A percentile compares a stretch with the other conserved stretches of the same genome.
Conservation (phyloP, 2,888 invertebrate genomes). For the Tholera decimalis region DNA sequence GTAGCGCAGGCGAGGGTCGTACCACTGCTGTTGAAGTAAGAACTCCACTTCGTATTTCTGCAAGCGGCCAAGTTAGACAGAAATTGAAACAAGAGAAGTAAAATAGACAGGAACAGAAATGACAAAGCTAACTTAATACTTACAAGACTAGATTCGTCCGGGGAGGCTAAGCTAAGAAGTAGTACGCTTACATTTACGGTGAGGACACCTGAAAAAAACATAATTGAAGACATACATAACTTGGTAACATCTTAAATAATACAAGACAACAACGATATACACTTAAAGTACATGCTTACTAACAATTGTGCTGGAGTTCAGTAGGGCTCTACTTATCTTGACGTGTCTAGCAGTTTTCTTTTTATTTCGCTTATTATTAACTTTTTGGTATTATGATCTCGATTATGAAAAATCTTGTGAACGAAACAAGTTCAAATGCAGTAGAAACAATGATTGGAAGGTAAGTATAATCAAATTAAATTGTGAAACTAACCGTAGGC, state of each 20-base stretch:
- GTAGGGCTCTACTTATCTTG: constrained; percentile 42
- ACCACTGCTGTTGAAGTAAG: constrained; percentile 98
- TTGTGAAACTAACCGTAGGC: constrained; percentile 44
- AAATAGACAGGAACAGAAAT: constrained; percentile 22
- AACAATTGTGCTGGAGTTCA: constrained; percentile 66
- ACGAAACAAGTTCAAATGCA: constrained; percentile 34
- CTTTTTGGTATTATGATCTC: constrained; percentile 23
- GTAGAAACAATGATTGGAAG: constrained; percentile 48
- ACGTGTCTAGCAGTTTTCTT: constrained; percentile 47
- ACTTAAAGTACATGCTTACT: constrained; percentile 66
- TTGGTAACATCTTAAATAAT: constrained; percentile 38
- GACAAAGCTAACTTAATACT: constrained; percentile 82
- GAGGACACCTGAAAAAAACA: constrained; percentile 94
- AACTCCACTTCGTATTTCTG: constrained; percentile 99
- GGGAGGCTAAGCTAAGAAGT: constrained; percentile 98
- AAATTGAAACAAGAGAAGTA: constrained; percentile 34
- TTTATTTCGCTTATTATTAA: constrained; percentile 17
- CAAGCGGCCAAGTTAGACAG: constrained; percentile 65
- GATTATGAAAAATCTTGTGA: constrained; percentile 26
- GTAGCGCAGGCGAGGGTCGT: constrained; percentile 97
- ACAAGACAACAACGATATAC: constrained; percentile 72
- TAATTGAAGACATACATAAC: constrained; percentile 68
- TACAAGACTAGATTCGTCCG: constrained; percentile 99
- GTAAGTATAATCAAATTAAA: constrained; percentile 55
- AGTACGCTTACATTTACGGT: constrained; percentile 98